Conservation (phyloP, 2,888 invertebrate genomes). For the Acrobasis consociella region DNA sequence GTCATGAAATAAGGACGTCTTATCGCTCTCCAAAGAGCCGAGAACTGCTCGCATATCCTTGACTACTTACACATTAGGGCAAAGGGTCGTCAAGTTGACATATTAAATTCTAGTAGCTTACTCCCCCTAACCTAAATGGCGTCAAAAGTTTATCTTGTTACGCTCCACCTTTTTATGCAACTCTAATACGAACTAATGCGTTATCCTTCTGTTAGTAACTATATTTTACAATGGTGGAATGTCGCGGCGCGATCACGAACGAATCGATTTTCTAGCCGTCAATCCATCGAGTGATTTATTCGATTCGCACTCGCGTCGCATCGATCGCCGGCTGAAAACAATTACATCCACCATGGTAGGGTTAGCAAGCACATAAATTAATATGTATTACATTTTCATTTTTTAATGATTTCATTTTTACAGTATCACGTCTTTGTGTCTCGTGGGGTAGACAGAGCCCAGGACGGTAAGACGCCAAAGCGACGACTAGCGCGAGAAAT, state of each 20-base stretch:
- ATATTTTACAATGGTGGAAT: conserved; percentile 11
- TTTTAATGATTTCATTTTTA: not conserved
- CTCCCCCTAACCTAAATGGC: too few species aligned
- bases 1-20: too few species aligned
- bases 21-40: too few species aligned
- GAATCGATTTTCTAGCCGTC: conserved; percentile 73
- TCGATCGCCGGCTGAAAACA: conserved; percentile 21
- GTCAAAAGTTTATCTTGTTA: too few species aligned
- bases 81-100: too few species aligned
- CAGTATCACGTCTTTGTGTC: not conserved
- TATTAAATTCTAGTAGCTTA: too few species aligned
- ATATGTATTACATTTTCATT: not conserved
- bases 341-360: conserved; percentile 12
- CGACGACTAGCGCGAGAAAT: too few species aligned
- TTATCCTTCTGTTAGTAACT: not conserved
- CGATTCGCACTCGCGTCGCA: conserved; percentile 55
- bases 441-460: too few species aligned
- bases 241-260: conserved; percentile 45
- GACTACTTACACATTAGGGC: too few species aligned
- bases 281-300: conserved; percentile 69
- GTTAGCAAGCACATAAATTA: not conserved
- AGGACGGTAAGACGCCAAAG: too few species aligned
- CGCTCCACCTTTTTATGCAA: too few species aligned
- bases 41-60: too few species aligned
- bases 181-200: not conserved